Evolutionary conservation across 1,140 invertebrate species (phyloP).

Genomic region (Pentalonia nigronervosa): DNA sequence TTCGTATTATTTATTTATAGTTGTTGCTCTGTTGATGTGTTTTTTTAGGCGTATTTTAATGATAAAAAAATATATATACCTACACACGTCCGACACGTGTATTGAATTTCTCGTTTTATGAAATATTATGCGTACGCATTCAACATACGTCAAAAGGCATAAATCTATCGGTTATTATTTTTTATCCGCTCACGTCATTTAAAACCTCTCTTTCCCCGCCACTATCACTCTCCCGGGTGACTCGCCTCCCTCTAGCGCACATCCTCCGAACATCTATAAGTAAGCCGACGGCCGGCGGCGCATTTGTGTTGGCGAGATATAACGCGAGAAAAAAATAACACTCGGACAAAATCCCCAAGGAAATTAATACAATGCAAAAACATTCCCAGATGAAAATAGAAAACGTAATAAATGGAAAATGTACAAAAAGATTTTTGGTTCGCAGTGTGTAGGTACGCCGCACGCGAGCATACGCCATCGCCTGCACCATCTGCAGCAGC

Average conservation of each 20-base stretch:
- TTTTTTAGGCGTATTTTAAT: background rate
- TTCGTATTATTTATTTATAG: background rate
- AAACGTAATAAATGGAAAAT: constrained; percentile 37
- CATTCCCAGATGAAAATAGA: constrained; percentile 41
- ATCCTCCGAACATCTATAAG: background rate
- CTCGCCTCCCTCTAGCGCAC: background rate
- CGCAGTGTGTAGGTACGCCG: background rate
- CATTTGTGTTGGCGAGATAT: background rate
- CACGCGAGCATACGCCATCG: background rate
- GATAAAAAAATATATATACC: background rate
- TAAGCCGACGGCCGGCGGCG: background rate
- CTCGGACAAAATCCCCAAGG: constrained; percentile 49
- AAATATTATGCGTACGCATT: constrained; percentile 32
- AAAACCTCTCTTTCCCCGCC: background rate
- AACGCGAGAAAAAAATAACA: constrained; percentile 8
- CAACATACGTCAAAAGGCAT: constrained; percentile 7
- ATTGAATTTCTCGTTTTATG: background rate
- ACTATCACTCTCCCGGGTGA: background rate
- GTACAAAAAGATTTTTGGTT: constrained; percentile 45
- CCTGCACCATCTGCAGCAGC: too few relatives aligned
- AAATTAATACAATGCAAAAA: constrained; percentile 52
- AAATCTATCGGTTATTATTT: constrained; percentile 40
- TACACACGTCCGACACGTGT: background rate
- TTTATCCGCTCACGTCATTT: background rate
- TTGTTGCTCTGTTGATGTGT: background rate